Conservation (phyloP, 2,888 invertebrate genomes). For the Tromatobia lineatoria region DNA sequence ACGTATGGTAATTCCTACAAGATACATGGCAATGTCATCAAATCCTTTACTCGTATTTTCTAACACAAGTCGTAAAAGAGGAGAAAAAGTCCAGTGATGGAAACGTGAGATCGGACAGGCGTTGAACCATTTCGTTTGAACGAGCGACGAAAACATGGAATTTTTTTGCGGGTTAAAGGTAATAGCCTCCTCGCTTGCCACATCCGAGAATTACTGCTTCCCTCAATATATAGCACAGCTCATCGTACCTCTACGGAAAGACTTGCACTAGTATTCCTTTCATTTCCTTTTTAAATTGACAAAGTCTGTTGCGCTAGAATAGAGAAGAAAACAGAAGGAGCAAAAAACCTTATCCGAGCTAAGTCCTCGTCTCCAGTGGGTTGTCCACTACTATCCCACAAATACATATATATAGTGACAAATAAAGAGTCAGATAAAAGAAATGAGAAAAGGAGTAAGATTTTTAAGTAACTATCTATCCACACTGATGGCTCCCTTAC, state of each 20-base stretch:
- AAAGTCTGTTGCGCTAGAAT: conserved; percentile 52
- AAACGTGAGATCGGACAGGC: background rate
- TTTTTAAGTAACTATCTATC: conserved; percentile 62
- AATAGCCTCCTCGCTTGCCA: background rate
- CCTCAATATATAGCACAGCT: conserved; percentile 4
- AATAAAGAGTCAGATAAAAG: conserved; percentile 32
- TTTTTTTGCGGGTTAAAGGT: conserved; percentile 10
- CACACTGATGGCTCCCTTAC: conserved; percentile 19
- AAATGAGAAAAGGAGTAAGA: conserved; percentile 25
- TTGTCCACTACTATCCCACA: conserved; percentile 56
- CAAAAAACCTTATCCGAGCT: conserved; percentile 57
- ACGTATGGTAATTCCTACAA: no score
- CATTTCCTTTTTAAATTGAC: conserved; percentile 68
- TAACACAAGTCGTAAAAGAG: no score
- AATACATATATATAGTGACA: conserved; percentile 58
- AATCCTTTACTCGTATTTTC: no score
- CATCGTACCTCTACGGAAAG: conserved; percentile 12
- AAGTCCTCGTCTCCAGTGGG: conserved; percentile 30
- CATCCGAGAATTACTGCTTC: conserved; percentile 3
- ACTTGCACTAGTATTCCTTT: conserved; percentile 37
- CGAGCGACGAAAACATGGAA: background rate
- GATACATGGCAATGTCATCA: no score
- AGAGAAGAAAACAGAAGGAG: conserved; percentile 16
- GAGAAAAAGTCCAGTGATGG: background rate
- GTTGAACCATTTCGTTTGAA: background rate